These are phyloP conservation scores for Aphaenogaster floridana DNA, from an alignment of 1,140 invertebrate species.

Conservation along the genomic window DNA sequence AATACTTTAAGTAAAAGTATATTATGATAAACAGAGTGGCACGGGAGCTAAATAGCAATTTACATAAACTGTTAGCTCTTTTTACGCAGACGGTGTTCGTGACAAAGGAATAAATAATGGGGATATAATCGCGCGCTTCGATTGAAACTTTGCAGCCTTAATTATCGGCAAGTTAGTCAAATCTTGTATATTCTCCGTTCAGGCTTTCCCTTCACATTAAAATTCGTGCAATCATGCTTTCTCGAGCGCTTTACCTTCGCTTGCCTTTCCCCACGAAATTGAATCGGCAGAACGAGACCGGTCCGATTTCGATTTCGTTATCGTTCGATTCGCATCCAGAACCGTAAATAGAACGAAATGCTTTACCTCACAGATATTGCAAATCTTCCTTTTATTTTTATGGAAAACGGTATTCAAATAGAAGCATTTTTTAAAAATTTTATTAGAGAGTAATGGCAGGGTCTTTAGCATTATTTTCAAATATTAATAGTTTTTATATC, in stretches of 20 bases:
- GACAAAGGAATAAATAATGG: neutral
- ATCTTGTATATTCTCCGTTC: neutral
- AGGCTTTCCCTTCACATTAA: neutral
- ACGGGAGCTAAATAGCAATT: neutral
- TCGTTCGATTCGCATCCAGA: conserved; percentile 22
- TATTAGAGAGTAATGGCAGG: neutral
- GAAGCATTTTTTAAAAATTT: neutral
- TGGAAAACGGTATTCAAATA: neutral
- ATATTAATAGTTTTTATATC: neutral
- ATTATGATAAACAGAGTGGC: neutral
- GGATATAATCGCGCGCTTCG: neutral
- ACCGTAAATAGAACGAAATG: neutral
- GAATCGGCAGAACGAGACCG: conserved; percentile 10
- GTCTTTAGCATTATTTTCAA: neutral
- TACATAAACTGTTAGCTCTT: neutral
- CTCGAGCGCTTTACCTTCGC: neutral
- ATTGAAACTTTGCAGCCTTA: conserved; percentile 1
- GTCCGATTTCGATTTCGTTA: conserved; percentile 39
- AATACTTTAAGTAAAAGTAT: neutral
- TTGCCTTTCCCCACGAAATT: conserved; percentile 1
- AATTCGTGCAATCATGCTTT: conserved; percentile 8
- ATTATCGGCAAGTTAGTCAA: neutral
- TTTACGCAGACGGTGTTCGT: neutral
- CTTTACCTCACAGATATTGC: neutral
- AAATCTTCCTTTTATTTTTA: conserved; percentile 10